Conservation (phyloP, 1,140 invertebrate genomes). For the Tetragnatha versicolor region DNA sequence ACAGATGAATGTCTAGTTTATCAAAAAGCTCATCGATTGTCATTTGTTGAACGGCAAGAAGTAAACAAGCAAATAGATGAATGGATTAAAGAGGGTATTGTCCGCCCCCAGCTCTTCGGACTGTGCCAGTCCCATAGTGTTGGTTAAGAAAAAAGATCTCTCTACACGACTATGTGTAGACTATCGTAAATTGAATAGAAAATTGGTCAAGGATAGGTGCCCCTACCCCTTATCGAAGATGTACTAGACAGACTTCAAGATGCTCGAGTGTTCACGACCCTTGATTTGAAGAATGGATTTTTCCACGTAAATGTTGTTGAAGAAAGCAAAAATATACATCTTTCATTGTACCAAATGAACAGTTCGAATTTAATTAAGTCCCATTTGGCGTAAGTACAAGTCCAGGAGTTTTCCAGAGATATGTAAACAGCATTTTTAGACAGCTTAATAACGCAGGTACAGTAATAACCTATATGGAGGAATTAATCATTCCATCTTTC, state of each 20-base stretch:
- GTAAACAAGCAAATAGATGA: too few species aligned
- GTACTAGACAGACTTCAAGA: slow-evolving; percentile 4
- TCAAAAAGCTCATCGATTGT: too few species aligned
- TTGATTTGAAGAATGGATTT: slow-evolving; percentile 16
- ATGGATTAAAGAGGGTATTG: too few species aligned
- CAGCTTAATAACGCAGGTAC: too few species aligned
- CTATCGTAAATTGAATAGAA: slow-evolving; percentile 65
- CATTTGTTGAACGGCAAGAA: too few species aligned
- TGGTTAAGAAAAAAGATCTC: not conserved
- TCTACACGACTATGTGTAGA: slow-evolving; percentile 62
- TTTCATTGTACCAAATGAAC: not conserved
- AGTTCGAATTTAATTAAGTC: not conserved
- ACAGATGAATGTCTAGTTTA: too few species aligned
- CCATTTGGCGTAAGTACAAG: not conserved
- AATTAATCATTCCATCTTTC: not conserved
- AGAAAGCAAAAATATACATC: not conserved
- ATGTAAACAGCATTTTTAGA: not conserved
- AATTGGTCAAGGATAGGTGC: slow-evolving; percentile 65
- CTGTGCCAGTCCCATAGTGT: slow-evolving; percentile 61
- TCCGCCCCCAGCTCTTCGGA: slow-evolving; percentile 61
- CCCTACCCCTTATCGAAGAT: slow-evolving; percentile 65
- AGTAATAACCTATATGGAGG: not conserved
- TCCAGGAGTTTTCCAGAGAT: not conserved
- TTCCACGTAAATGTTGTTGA: not conserved
- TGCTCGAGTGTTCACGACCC: not conserved